phyloP scores from a whole-genome alignment of 2,797 vertebrate genomes.

The Sparidentex hasta region DNA sequence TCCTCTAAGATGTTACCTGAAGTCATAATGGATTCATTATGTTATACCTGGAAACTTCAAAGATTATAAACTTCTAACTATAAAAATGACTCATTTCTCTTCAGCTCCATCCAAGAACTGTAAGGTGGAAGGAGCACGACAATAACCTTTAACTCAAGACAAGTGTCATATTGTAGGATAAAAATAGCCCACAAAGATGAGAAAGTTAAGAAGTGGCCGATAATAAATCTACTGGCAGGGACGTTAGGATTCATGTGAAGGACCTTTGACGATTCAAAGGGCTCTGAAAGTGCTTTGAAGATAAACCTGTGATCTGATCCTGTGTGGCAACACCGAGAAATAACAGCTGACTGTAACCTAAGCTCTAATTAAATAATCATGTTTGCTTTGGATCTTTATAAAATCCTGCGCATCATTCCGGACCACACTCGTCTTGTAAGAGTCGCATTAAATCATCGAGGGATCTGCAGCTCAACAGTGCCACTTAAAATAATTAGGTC shows the following conservation, averaged over 20 bases:
- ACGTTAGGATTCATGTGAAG: neutral
- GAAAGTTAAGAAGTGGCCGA: neutral
- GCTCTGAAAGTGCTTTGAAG: no score
- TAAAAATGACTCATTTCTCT: neutral
- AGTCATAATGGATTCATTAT: no score
- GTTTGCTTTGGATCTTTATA: neutral
- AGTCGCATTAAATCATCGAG: slow-evolving; percentile 8
- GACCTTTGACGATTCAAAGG: no score
- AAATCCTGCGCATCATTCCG: neutral
- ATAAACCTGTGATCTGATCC: neutral
- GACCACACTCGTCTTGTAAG: neutral
- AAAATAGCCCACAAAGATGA: neutral
- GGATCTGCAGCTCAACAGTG: slow-evolving; percentile 3
- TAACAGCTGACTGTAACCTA: neutral
- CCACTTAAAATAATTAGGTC: slow-evolving; percentile 49
- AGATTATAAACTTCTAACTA: neutral
- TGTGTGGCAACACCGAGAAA: neutral
- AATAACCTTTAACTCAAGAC: neutral
- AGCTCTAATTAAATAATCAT: neutral
- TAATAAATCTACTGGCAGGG: slow-evolving; percentile 20
- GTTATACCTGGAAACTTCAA: neutral
- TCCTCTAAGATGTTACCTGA: no score
- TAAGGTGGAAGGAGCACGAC: neutral
- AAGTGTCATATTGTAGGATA: no score
- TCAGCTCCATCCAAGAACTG: neutral